Evolutionary conservation across 2,888 invertebrate species (phyloP).

Genomic region (Chymomyza caudatula): DNA sequence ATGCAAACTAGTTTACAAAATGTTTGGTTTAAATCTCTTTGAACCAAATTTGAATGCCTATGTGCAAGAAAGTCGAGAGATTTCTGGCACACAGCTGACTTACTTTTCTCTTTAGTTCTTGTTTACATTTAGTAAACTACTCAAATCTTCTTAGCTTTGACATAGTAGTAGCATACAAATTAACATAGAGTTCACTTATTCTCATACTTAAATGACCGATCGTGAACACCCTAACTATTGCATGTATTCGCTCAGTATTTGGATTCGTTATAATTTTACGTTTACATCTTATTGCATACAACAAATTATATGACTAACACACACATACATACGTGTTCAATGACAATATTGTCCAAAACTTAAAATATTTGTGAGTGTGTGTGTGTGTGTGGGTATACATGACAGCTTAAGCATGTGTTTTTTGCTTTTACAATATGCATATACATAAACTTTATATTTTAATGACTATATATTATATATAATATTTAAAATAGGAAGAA

Average conservation of each 20-base stretch:
- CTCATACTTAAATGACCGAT: neutral
- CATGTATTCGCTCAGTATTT: neutral
- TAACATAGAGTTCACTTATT: too few species aligned
- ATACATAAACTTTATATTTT: neutral
- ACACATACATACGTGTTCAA: neutral
- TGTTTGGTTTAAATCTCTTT: too few species aligned
- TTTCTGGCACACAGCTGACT: too few species aligned
- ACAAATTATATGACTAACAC: neutral
- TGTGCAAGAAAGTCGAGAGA: too few species aligned
- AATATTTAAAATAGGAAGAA: slow-evolving; percentile 50
- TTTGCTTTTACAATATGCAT: neutral
- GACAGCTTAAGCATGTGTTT: neutral
- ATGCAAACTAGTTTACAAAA: too few species aligned
- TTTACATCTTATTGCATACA: neutral
- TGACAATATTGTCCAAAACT: neutral
- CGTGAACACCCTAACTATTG: neutral
- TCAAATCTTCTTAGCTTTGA: too few species aligned
- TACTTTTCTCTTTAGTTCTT: too few species aligned
- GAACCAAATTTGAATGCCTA: too few species aligned
- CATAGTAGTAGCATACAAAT: too few species aligned
- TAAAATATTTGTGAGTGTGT: neutral
- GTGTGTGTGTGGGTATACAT: neutral
- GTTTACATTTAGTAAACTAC: too few species aligned
- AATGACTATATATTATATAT: neutral
- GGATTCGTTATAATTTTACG: neutral